phyloP scores from a whole-genome alignment of 2,797 vertebrate genomes.

The Myioborus melanocephalus region DNA sequence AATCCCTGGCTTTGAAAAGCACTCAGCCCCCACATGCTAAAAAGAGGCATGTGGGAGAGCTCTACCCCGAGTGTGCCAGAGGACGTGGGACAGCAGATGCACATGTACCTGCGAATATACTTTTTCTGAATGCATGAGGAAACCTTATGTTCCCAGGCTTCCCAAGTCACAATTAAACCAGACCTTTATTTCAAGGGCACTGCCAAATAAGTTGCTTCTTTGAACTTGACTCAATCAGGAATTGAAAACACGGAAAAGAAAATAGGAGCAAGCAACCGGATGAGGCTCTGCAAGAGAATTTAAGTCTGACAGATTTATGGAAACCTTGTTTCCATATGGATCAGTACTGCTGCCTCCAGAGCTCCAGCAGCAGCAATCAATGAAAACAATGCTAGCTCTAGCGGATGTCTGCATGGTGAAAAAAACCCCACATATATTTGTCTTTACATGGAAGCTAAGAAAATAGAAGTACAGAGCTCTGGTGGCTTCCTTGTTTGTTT shows the following conservation, averaged over 20 bases:
- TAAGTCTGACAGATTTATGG: slow-evolving; percentile 56
- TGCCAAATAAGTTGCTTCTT: slow-evolving; percentile 48
- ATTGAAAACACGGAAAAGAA: slow-evolving; percentile 35
- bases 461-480: slow-evolving; percentile 8
- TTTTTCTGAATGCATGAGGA: slow-evolving; percentile 1
- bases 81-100: slow-evolving; percentile 21
- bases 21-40: slow-evolving; percentile 5
- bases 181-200: slow-evolving; percentile 22
- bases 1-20: slow-evolving; percentile 52
- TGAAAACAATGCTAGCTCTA: slow-evolving; percentile 20
- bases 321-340: slow-evolving; percentile 58
- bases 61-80: neutral
- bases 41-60: slow-evolving; percentile 1
- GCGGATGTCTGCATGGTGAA: slow-evolving; percentile 9
- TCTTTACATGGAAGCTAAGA: neutral
- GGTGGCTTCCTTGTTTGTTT: neutral
- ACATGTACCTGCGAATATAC: neutral
- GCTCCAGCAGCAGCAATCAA: neutral
- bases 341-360: slow-evolving; percentile 21
- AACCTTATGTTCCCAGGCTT: slow-evolving; percentile 27
- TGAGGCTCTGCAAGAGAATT: slow-evolving; percentile 54
- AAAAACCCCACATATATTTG: neutral
- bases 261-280: slow-evolving; percentile 18
- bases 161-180: slow-evolving; percentile 4
- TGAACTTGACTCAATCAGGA: slow-evolving; percentile 34